Base-by-base conservation (phyloP, 2,113 vertebrate species). In the Tricholaema leucomelas region DNA sequence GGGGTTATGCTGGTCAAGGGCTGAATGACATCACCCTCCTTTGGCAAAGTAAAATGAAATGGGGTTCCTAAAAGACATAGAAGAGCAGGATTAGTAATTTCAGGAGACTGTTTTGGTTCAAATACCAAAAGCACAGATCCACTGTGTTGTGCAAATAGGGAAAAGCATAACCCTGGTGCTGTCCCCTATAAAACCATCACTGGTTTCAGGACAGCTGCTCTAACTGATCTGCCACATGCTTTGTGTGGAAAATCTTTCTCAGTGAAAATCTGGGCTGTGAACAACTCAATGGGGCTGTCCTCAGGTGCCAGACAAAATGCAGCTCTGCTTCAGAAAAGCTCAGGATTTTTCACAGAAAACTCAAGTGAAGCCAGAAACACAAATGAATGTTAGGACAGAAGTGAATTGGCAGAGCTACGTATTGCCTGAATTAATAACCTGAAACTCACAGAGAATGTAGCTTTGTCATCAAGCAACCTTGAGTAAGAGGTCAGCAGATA, bases 41-140 rank as follows among this genome's bases (percentile, higher is more conserved):
- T 99, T 4, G 98, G 98, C 86, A 99, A 98, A 27, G 98, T 98
- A 93, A 99, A 98, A 96, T 98, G 98, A 97, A 99, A 98, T 0
- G 96, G 98, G 24, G 98, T 97, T 90, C 98, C 99, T 99, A 97
- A 15, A 80, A 78, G 27, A 83, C 63, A 64, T 61, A 87, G 67
- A n/a, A 23, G 19, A 10, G 3, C 76, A 46, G 31, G 71, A 74
- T 81, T 73, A 83, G 54, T 60, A 16, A 89, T 56, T 79, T 64
- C 27, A 59, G 64, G 38, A 20, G 18, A 46, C 18, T 35, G 9
- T 18, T 88, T 50, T n/a, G 83, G 36, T 38, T 58, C 40, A 58
- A 61, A 40, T 46, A 70, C 25, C 38, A 79, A 66, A 91, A 76
- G n/a, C 84, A 65, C 16, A 50, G 27, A 21, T 20, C 85, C 19